Conservation (phyloP, 2,888 invertebrate genomes). For the Eupithecia subumbrata region DNA sequence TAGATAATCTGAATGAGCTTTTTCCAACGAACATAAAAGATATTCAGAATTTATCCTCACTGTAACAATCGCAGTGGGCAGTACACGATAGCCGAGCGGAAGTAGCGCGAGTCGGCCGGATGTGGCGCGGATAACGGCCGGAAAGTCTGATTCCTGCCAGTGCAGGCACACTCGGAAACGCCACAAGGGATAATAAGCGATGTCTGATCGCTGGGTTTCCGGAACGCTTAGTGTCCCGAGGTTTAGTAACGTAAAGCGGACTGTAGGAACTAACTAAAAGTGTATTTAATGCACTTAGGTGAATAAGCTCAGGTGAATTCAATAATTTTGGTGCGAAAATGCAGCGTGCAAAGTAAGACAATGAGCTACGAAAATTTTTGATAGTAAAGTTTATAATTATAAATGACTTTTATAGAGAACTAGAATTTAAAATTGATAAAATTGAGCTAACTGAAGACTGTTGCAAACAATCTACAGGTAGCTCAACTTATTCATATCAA, state of each 20-base stretch:
- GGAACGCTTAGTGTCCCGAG: background rate
- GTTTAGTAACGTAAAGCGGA: background rate
- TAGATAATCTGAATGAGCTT: background rate
- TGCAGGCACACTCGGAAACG: conserved; percentile 49
- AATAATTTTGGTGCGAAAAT: conserved; percentile 57
- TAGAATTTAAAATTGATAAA: too few species aligned
- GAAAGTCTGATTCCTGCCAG: conserved; percentile 63
- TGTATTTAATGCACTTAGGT: too few species aligned
- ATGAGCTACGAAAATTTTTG: conserved; percentile 39
- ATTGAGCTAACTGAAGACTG: too few species aligned
- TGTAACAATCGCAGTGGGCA: conserved; percentile 41
- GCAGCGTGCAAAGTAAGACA: conserved; percentile 40
- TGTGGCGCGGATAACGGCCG: conserved; percentile 72
- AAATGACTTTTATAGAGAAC: too few species aligned
- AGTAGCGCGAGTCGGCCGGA: conserved; percentile 61
- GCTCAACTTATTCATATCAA: too few species aligned
- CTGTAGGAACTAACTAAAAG: too few species aligned
- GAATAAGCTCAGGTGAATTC: too few species aligned
- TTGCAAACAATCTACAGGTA: too few species aligned
- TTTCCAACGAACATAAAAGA: background rate
- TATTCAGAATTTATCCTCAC: conserved; percentile 5
- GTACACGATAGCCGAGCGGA: conserved; percentile 51
- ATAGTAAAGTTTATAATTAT: background rate
- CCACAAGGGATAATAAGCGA: conserved; percentile 56
- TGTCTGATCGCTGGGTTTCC: background rate